Conservation (phyloP, 2,888 invertebrate genomes). For the Xiphydria camelus region DNA sequence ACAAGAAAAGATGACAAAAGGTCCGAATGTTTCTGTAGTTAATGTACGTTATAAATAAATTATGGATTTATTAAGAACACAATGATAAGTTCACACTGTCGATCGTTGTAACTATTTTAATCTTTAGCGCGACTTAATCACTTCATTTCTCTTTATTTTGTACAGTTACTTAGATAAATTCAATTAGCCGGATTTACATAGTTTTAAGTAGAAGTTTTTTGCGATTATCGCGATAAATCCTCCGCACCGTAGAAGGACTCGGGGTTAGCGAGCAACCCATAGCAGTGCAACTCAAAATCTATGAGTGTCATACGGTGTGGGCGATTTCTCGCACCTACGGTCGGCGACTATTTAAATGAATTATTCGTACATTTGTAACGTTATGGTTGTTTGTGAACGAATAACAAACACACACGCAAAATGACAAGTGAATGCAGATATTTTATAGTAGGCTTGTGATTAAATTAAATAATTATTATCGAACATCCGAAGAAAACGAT, state of each 20-base stretch:
- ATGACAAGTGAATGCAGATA: conserved; percentile 39
- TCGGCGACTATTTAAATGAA: conserved; percentile 9
- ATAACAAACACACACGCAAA: conserved; percentile 26
- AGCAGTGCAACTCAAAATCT: not conserved
- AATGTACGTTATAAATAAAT: conserved; percentile 10
- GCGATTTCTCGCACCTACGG: not conserved
- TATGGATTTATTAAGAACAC: too few relatives aligned
- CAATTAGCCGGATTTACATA: conserved; percentile 18
- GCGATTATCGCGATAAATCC: conserved; percentile 13
- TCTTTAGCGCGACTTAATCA: conserved; percentile 7
- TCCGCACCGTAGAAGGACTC: not conserved
- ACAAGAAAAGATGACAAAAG: not conserved
- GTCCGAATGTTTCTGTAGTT: conserved; percentile 10
- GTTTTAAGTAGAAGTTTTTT: conserved; percentile 21
- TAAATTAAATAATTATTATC: conserved; percentile 41
- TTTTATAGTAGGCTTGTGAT: conserved; percentile 49
- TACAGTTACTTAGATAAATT: conserved; percentile 32
- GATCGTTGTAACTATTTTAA: conserved; percentile 16
- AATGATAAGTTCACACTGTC: too few relatives aligned
- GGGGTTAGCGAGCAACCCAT: not conserved
- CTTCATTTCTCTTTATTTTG: conserved; percentile 22
- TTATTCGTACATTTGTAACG: conserved; percentile 19
- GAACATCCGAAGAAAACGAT: conserved; percentile 39
- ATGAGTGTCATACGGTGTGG: not conserved
- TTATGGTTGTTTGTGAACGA: conserved; percentile 13